Evolutionary conservation across 1,140 invertebrate genomes (phyloP), one percentile per base, ranked within the genome.

Genomic region (Cyclargus thomasi): DNA sequence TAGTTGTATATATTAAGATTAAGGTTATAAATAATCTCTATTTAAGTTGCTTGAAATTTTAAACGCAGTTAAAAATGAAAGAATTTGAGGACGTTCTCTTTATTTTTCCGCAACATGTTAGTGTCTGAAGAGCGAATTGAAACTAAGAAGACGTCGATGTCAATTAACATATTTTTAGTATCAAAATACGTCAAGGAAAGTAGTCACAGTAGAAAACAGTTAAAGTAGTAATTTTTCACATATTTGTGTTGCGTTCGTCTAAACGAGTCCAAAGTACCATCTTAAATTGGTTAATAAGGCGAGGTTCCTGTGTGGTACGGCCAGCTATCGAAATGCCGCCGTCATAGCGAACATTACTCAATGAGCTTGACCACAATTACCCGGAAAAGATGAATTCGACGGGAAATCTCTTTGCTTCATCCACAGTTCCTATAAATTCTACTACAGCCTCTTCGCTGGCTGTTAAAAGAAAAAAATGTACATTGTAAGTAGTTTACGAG

Each of bases 211-310:
- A 47, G 39, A 47, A 47, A 47, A 47, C 14, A 1, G 39, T 35
- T 21, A 59, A 57, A 57, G 53, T 20, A 57, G 21, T 14, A 35
- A 17, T 71, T 73, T 74, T 77, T 74, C 65, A 74, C 65, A 75
- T 76, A 70, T 79, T 77, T 75, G 62, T 67, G 68, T 64, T 67
- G 66, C 68, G 66, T 68, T 73, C 64, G 63, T 63, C 53, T 23
- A 65, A 76, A 76, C 72, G 69, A 68, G 80, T 86, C 75, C 78
- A 82, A 82, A 85, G 80, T 88, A 75, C 77, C 66, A 68, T 70
- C 66, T 76, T 78, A 69, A 84, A 88, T 88, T 88, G 86, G 83
- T 80, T 85, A 88, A 88, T 86, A 72, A 81, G 64, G 70, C 69
- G 74, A 68, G 72, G 82, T 86, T 85, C 84, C 83, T 81, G 82